Conservation (phyloP, 2,888 invertebrate genomes). For the Gastrophysa polygoni region DNA sequence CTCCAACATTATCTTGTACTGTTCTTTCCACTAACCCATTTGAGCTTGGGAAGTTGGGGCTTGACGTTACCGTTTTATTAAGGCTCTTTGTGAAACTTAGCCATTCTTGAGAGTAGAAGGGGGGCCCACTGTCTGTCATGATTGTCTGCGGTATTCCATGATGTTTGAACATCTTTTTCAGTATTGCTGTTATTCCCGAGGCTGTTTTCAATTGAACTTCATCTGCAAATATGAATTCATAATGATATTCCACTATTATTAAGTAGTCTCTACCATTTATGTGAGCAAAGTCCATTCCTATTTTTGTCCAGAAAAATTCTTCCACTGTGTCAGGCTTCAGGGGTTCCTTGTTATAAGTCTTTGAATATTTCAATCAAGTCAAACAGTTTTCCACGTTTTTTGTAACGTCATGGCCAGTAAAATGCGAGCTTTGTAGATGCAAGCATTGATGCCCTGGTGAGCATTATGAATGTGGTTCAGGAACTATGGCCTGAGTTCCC, state of each 20-base stretch:
- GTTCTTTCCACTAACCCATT: background rate
- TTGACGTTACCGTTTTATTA: background rate
- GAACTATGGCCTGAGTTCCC: background rate
- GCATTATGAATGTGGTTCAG: background rate
- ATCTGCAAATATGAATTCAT: background rate
- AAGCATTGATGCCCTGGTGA: background rate
- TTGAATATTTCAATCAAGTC: background rate
- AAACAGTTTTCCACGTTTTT: background rate
- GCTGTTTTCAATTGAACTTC: background rate
- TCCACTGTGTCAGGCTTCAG: background rate
- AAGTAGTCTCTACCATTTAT: background rate
- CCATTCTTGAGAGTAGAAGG: background rate
- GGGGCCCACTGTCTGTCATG: background rate
- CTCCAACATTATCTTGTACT: slow-evolving; percentile 2
- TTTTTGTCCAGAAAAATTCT: background rate
- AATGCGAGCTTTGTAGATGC: background rate
- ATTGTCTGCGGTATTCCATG: background rate
- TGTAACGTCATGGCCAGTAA: background rate
- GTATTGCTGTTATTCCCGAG: background rate
- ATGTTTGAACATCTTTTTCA: background rate
- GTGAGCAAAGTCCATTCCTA: background rate
- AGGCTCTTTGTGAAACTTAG: background rate
- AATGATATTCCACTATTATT: background rate
- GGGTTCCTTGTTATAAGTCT: background rate
- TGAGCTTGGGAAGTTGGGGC: background rate